Evolutionary conservation across 2,888 invertebrate genomes (phyloP).

Genomic region (Watsonalla binaria): DNA sequence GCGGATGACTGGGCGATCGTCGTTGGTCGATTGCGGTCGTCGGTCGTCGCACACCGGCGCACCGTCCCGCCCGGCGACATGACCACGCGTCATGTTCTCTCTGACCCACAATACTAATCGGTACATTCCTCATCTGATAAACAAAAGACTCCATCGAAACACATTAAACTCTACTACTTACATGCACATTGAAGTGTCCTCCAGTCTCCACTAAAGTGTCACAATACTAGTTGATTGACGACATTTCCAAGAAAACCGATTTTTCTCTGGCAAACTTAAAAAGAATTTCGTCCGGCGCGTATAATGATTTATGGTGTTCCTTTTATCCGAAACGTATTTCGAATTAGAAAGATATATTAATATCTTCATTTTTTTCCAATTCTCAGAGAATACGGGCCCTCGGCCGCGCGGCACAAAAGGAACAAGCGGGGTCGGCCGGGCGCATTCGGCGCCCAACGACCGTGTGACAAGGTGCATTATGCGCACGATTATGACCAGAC

Average conservation of each 20-base stretch:
- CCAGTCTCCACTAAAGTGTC: conserved; percentile 31
- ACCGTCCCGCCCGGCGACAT: conserved; percentile 26
- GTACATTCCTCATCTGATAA: conserved; percentile 30
- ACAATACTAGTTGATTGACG: conserved; percentile 54
- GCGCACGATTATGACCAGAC: conserved; percentile 74
- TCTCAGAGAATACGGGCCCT: conserved; percentile 72
- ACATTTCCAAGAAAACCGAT: conserved; percentile 63
- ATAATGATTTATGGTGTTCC: conserved; percentile 74
- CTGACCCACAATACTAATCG: conserved; percentile 41
- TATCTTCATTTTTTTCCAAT: conserved; percentile 78
- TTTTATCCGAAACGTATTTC: conserved; percentile 77
- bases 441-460: conserved; percentile 75
- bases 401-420: conserved; percentile 67
- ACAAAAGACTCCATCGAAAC: conserved; percentile 17
- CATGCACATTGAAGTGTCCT: conserved; percentile 9
- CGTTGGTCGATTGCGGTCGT: too few species aligned
- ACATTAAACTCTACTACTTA: conserved; percentile 5
- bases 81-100: conserved; percentile 44
- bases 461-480: conserved; percentile 79
- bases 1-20: conserved; percentile 62
- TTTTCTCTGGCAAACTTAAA: conserved; percentile 63
- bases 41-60: conserved; percentile 31
- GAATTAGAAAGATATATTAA: conserved; percentile 79
- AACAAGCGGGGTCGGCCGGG: conserved; percentile 62
- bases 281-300: conserved; percentile 54